A percentile compares a stretch with the other conserved stretches of the same genome.
Evolutionary conservation across 23 tunicate genomes (phyloP).

Genomic region (Clavelina lepadiformis): DNA sequence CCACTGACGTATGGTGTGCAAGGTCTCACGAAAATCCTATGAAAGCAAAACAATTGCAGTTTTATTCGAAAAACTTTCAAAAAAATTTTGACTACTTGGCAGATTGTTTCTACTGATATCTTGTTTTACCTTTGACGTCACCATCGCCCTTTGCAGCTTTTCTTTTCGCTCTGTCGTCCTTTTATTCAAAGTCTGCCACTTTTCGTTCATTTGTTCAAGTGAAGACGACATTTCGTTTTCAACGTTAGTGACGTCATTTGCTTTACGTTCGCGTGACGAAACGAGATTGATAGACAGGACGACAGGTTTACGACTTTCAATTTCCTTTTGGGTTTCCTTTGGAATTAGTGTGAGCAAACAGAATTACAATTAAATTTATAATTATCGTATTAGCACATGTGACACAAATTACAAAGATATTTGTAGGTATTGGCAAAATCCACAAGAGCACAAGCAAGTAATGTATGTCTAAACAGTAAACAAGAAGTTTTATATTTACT

Average conservation of each 20-base stretch:
- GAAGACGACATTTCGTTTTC: constrained; percentile 1
- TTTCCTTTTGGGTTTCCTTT: constrained; percentile 33
- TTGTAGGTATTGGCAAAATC: too few species aligned
- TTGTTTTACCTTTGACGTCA: constrained; percentile 33
- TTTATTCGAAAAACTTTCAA: not conserved
- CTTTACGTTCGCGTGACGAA: constrained; percentile 20
- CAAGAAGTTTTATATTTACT: constrained; percentile 5
- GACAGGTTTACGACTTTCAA: constrained; percentile 51
- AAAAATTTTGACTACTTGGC: not conserved
- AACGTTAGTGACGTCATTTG: not conserved
- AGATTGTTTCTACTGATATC: not conserved
- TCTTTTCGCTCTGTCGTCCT: constrained; percentile 21
- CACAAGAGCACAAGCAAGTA: too few species aligned
- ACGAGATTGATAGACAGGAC: constrained; percentile 50
- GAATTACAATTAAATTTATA: not conserved
- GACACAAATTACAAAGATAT: too few species aligned
- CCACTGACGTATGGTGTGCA: constrained; percentile 1
- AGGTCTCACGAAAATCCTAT: not conserved
- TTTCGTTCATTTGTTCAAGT: constrained; percentile 23
- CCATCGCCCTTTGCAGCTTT: constrained; percentile 22
- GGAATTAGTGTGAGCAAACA: not conserved
- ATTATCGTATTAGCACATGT: not conserved
- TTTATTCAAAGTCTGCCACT: constrained; percentile 32
- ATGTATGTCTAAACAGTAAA: too few species aligned
- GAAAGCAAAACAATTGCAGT: not conserved